A percentile compares a stretch with the other conserved stretches of the same genome.
These are phyloP conservation scores for Augochlorella aurata DNA, from an alignment of 2,888 invertebrate species.

Conservation along the genomic window DNA sequence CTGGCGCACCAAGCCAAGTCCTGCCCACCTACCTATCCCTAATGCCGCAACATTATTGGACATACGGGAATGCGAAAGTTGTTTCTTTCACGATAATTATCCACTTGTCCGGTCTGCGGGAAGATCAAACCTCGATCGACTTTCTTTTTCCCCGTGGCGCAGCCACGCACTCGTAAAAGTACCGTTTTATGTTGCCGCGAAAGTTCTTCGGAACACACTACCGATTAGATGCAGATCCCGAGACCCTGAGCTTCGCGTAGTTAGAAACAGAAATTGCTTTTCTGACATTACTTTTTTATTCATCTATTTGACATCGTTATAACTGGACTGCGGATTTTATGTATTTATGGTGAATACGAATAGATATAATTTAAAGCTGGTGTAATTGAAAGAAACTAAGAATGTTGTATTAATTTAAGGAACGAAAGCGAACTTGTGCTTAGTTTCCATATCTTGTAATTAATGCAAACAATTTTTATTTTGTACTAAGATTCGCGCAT, in stretches of 20 bases:
- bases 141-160: not conserved
- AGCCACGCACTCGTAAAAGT: conserved; percentile 1
- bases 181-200: conserved; percentile 15
- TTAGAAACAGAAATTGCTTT: not conserved
- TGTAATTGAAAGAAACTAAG: no score
- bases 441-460: no score
- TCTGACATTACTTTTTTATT: not conserved
- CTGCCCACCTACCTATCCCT: conserved; percentile 70
- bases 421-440: no score
- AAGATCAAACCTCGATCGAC: not conserved
- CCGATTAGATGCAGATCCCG: conserved; percentile 42
- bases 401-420: no score
- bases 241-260: not conserved
- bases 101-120: conserved; percentile 34
- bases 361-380: no score
- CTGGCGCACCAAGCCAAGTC: conserved; percentile 70
- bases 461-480: no score
- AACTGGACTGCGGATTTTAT: no score
- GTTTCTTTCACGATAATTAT: conserved; percentile 71
- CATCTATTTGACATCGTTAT: not conserved
- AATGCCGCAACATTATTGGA: conserved; percentile 70
- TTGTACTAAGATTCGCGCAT: no score
- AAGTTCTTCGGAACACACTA: conserved; percentile 40
- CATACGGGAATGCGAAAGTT: conserved; percentile 54
- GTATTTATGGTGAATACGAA: no score